phyloP scores from a whole-genome alignment of 1,140 invertebrate species.

The Chlorops oryzae region DNA sequence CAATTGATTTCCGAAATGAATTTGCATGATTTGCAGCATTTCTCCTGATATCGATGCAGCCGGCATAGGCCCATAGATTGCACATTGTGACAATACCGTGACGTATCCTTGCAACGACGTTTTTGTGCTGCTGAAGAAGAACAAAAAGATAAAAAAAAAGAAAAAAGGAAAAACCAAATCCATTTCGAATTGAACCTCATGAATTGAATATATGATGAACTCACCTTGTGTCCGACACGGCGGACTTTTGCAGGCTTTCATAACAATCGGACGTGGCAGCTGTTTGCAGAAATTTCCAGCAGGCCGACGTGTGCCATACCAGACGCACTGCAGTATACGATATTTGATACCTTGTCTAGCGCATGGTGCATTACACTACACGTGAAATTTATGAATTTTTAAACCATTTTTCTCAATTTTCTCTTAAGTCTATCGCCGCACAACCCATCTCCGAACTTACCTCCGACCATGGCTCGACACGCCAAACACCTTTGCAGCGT shows the following conservation, averaged over 20 bases:
- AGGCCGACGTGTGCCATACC: constrained; percentile 73
- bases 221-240: constrained; percentile 54
- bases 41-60: constrained; percentile 69
- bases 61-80: constrained; percentile 77
- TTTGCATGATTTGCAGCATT: constrained; percentile 76
- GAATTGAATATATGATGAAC: constrained; percentile 14
- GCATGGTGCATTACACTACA: constrained; percentile 72
- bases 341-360: constrained; percentile 67
- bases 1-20: constrained; percentile 7
- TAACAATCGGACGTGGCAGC: constrained; percentile 64
- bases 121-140: not conserved
- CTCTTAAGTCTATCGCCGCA: not conserved
- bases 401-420: not conserved
- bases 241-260: constrained; percentile 66
- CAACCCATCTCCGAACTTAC: constrained; percentile 51
- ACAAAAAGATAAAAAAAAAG: not conserved
- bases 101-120: constrained; percentile 63
- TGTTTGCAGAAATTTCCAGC: constrained; percentile 76
- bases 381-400: too few relatives aligned
- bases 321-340: constrained; percentile 79
- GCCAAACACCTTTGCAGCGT: constrained; percentile 76
- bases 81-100: constrained; percentile 72
- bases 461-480: constrained; percentile 80
- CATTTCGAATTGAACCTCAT: not conserved
- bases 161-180: not conserved